A percentile compares a stretch with the other conserved stretches of the same genome.
phyloP scores from a whole-genome alignment of 2,888 invertebrate species.

The Mantis religiosa region DNA sequence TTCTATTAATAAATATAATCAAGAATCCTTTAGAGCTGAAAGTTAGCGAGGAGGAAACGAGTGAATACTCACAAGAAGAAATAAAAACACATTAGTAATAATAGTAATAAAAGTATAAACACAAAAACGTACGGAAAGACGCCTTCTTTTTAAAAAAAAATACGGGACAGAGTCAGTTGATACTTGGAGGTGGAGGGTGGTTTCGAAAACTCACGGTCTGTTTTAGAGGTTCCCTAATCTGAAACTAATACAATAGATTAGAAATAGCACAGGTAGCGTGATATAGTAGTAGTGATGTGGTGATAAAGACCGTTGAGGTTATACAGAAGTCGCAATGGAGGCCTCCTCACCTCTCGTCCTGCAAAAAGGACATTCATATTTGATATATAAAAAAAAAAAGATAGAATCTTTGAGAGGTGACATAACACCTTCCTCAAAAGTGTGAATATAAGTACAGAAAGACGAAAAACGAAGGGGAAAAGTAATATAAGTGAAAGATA shows the following conservation, averaged over 20 bases:
- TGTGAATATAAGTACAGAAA: neutral
- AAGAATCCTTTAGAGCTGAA: constrained; percentile 22
- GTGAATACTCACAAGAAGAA: constrained; percentile 32
- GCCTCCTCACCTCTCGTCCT: constrained; percentile 4
- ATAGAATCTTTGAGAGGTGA: constrained; percentile 11
- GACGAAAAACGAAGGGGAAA: constrained; percentile 2
- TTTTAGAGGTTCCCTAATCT: constrained; percentile 21
- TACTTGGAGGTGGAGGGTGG: constrained; percentile 54
- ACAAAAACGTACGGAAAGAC: constrained; percentile 29
- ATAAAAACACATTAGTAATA: constrained; percentile 29
- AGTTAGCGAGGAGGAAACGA: constrained; percentile 48
- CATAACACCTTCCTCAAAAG: constrained; percentile 13
- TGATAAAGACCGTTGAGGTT: constrained; percentile 7
- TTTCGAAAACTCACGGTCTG: constrained; percentile 22
- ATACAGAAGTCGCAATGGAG: constrained; percentile 8
- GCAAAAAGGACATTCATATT: constrained; percentile 22
- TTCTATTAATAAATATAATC: neutral
- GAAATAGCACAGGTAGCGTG: neutral
- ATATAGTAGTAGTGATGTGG: neutral
- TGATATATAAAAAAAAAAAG: constrained; percentile 3
- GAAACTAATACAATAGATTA: constrained; percentile 17
- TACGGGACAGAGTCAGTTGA: constrained; percentile 54
- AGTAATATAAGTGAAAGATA: constrained; percentile 3
- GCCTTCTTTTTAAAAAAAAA: constrained; percentile 37
- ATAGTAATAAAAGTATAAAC: constrained; percentile 22